phyloP scores from a whole-genome alignment of 2,888 invertebrate genomes.

The Chalcosyrphus nemorum region DNA sequence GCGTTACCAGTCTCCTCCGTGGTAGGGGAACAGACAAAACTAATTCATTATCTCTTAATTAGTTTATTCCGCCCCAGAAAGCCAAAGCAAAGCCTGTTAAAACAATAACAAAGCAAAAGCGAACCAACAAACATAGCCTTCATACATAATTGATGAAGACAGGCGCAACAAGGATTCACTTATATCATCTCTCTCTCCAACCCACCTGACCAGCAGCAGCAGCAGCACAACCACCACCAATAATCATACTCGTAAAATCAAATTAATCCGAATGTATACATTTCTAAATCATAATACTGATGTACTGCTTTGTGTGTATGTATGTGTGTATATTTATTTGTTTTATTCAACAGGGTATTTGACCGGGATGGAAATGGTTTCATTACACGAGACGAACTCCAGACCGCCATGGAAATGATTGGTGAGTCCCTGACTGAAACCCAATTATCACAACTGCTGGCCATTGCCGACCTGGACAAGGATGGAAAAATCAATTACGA shows the following conservation, averaged over 20 bases:
- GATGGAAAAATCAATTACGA: slow-evolving; percentile 92
- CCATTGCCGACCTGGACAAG: slow-evolving; percentile 89
- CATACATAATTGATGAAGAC: slow-evolving; percentile 25
- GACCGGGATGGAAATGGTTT: slow-evolving; percentile 95
- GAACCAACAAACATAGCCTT: background rate
- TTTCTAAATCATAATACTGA: background rate
- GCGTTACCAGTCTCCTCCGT: background rate
- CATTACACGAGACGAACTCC: slow-evolving; percentile 91
- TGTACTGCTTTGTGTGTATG: too few species aligned
- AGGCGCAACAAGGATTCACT: slow-evolving; percentile 18
- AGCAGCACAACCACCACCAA: background rate
- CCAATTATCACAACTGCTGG: slow-evolving; percentile 89
- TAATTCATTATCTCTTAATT: slow-evolving; percentile 48
- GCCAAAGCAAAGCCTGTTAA: background rate
- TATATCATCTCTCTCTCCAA: background rate
- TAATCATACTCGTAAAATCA: slow-evolving; percentile 28
- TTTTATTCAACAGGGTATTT: slow-evolving; percentile 85
- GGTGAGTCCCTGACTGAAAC: slow-evolving; percentile 89
- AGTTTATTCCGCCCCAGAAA: slow-evolving; percentile 16
- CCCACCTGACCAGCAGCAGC: background rate
- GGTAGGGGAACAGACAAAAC: background rate
- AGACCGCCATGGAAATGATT: slow-evolving; percentile 91
- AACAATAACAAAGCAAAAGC: background rate
- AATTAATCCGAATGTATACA: slow-evolving; percentile 24
- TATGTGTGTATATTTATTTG: background rate